phyloP scores from a whole-genome alignment of 2,888 invertebrate species.

The Dichetophora obliterata region DNA sequence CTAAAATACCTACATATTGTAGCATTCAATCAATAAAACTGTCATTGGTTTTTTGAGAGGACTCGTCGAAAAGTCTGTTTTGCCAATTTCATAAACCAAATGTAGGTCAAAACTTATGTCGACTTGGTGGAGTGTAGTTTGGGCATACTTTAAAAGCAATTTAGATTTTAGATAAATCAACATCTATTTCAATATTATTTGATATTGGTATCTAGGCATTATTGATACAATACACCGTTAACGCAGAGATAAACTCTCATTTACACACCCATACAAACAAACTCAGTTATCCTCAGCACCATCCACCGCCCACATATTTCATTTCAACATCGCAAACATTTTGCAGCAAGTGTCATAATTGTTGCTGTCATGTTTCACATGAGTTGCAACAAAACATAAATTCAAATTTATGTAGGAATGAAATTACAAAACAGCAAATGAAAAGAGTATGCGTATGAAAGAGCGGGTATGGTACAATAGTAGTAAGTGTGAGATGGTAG shows the following conservation, averaged over 20 bases:
- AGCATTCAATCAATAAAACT: too few relatives aligned
- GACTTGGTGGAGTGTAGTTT: too few relatives aligned
- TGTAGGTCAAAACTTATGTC: too few relatives aligned
- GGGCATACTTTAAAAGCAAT: too few relatives aligned
- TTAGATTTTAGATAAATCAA: too few relatives aligned
- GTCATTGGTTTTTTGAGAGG: too few relatives aligned
- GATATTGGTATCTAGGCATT: background rate
- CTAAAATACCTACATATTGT: too few relatives aligned
- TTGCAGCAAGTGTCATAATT: constrained; percentile 45
- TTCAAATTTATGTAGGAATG: constrained; percentile 44
- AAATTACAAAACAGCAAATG: constrained; percentile 12
- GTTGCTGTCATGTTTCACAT: constrained; percentile 46
- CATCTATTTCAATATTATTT: background rate
- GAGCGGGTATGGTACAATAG: too few relatives aligned
- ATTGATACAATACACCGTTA: background rate
- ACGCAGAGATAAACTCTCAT: background rate
- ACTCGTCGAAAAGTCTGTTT: too few relatives aligned
- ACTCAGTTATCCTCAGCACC: constrained; percentile 17
- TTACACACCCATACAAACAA: constrained; percentile 48
- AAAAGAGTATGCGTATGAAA: too few relatives aligned
- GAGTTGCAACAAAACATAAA: constrained; percentile 40
- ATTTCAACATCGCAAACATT: constrained; percentile 26
- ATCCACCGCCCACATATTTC: constrained; percentile 19
- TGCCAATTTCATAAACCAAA: too few relatives aligned
- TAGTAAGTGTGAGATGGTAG: background rate